phyloP scores from a whole-genome alignment of 2,888 invertebrate species.

The Nebria brevicollis region DNA sequence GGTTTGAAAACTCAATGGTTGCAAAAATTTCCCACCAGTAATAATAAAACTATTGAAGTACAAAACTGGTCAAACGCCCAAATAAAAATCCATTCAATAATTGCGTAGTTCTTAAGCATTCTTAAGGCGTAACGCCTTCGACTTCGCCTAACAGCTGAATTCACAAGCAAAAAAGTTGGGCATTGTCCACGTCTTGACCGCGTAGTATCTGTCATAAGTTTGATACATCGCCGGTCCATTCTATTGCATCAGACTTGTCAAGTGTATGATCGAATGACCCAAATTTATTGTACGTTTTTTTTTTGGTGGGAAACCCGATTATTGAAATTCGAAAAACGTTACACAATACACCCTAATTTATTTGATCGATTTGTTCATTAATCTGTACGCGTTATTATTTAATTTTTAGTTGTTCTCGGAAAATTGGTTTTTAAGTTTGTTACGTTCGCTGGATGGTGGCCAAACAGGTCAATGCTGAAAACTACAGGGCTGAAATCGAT shows the following conservation, averaged over 20 bases:
- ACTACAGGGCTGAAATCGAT: not conserved
- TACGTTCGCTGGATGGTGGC: not conserved
- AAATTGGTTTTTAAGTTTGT: conserved; percentile 3
- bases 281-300: not conserved
- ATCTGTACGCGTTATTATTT: not conserved
- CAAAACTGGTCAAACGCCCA: too few relatives aligned
- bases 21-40: too few relatives aligned
- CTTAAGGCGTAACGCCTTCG: conserved; percentile 29
- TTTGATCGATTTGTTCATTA: conserved; percentile 14
- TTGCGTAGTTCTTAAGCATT: too few relatives aligned
- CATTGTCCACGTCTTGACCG: conserved; percentile 35
- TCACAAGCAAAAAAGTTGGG: not conserved
- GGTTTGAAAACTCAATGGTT: too few relatives aligned
- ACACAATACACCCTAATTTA: conserved; percentile 16
- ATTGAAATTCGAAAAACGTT: conserved; percentile 20
- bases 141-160: conserved; percentile 14
- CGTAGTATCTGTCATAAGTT: conserved; percentile 18
- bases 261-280: conserved; percentile 27
- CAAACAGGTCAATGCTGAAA: conserved; percentile 9
- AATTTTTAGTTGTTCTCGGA: not conserved
- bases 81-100: too few relatives aligned
- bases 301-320: conserved; percentile 19
- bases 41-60: too few relatives aligned
- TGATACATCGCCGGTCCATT: conserved; percentile 22
- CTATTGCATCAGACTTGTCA: conserved; percentile 35